These are phyloP conservation scores for Mythimna albipuncta DNA, from an alignment of 2,888 invertebrate species.

Conservation along the genomic window DNA sequence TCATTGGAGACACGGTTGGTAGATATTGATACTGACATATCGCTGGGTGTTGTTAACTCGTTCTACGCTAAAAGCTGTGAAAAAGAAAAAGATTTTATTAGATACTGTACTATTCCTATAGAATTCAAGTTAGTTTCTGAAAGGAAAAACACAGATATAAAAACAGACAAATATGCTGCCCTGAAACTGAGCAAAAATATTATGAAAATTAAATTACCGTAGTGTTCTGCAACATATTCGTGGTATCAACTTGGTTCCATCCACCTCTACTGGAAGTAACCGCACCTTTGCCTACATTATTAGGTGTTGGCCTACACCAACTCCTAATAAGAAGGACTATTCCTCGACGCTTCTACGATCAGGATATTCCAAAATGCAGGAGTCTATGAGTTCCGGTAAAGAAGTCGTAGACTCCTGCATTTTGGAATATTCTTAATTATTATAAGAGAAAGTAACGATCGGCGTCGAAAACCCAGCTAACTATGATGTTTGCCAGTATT, in stretches of 20 bases:
- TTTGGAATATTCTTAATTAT: constrained; percentile 13
- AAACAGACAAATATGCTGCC: too few relatives aligned
- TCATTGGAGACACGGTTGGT: constrained; percentile 45
- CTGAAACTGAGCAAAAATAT: not conserved
- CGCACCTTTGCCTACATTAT: not conserved
- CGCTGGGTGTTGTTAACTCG: too few relatives aligned
- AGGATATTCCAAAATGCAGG: constrained; percentile 3
- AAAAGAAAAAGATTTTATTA: too few relatives aligned
- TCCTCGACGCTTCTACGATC: too few relatives aligned
- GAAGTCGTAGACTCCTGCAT: constrained; percentile 62
- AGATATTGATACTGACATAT: constrained; percentile 33
- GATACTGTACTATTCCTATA: too few relatives aligned
- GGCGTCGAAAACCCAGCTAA: constrained; percentile 68
- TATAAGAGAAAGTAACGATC: constrained; percentile 57
- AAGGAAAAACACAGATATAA: too few relatives aligned
- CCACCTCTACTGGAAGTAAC: constrained; percentile 41
- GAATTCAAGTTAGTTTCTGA: too few relatives aligned
- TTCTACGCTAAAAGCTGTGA: too few relatives aligned
- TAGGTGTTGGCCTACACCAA: not conserved
- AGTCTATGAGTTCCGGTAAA: constrained; percentile 35
- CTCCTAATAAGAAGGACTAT: too few relatives aligned
- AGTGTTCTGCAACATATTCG: constrained; percentile 54
- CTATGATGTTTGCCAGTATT: constrained; percentile 68
- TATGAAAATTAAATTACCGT: constrained; percentile 65
- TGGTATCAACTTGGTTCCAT: constrained; percentile 65